Conservation (phyloP, 23 tunicate genomes). For the Ascidia mentula region DNA sequence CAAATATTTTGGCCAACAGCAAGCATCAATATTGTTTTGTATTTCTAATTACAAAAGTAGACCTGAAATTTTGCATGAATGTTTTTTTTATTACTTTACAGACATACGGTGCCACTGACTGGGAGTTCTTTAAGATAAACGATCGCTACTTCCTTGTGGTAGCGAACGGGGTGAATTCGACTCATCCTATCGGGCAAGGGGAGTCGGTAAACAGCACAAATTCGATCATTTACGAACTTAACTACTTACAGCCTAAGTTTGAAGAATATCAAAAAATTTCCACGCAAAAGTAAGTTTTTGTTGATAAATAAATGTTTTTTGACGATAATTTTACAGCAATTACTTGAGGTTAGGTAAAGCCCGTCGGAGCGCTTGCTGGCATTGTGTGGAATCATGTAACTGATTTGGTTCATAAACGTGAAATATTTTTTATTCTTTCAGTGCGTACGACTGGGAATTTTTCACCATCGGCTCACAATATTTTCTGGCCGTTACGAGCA, state of each 20-base stretch:
- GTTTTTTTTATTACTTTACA: no score
- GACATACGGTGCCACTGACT: conserved; percentile 86
- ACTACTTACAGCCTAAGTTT: conserved; percentile 31
- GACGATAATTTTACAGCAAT: no score
- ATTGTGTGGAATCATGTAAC: no score
- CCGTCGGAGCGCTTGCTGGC: no score
- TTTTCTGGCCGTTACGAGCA: conserved; percentile 52
- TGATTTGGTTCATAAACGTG: no score
- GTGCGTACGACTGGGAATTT: conserved; percentile 85
- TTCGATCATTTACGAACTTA: conserved; percentile 76
- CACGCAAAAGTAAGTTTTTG: conserved; percentile 74
- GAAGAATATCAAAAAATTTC: conserved; percentile 48
- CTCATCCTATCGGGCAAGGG: not conserved
- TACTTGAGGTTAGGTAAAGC: no score
- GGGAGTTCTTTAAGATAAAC: conserved; percentile 80
- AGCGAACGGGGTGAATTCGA: conserved; percentile 40
- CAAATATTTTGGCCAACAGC: no score
- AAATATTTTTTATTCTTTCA: conserved; percentile 20
- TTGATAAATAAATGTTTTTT: no score
- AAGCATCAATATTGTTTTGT: no score
- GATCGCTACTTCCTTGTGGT: conserved; percentile 76
- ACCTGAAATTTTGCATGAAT: no score
- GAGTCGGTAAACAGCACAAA: conserved; percentile 15
- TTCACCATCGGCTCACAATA: conserved; percentile 70
- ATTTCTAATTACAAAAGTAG: no score